Evolutionary conservation across 37 sponge, comb jelly and placozoan genomes (phyloP).

Genomic region (Ianthella basta): DNA sequence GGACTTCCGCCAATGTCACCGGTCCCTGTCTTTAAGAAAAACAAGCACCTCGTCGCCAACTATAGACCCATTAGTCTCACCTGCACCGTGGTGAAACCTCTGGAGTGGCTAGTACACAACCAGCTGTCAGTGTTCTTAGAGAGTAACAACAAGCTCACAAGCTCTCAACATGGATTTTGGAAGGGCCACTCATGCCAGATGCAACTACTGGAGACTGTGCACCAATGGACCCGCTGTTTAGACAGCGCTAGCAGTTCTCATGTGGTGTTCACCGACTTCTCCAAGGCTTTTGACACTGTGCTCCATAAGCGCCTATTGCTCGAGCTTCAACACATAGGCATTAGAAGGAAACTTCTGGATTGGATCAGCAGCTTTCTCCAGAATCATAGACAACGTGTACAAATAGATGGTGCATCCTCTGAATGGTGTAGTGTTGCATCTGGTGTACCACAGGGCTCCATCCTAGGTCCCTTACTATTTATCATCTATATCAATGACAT

Average conservation of each 20-base stretch:
- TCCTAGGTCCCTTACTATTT: no score
- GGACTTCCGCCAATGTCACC: background rate
- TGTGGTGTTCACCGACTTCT: no score
- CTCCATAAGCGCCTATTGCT: no score
- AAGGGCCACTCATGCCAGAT: constrained; percentile 30
- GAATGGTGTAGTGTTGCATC: no score
- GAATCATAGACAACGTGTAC: no score
- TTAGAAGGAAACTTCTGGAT: no score
- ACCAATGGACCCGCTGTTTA: constrained; percentile 5
- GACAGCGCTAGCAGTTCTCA: background rate
- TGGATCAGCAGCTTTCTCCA: no score
- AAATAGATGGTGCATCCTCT: no score
- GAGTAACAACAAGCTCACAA: background rate
- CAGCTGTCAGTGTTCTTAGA: background rate
- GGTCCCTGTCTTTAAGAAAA: background rate
- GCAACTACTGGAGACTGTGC: constrained; percentile 24
- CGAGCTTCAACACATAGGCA: no score
- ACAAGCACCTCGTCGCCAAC: background rate
- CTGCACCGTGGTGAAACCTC: background rate
- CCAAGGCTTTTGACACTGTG: no score
- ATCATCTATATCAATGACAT: no score
- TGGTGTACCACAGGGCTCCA: no score
- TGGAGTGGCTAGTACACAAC: background rate
- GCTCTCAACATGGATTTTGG: background rate
- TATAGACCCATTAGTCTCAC: background rate